A percentile compares a stretch with the other conserved stretches of the same genome.
Evolutionary conservation across 2,113 vertebrate species (phyloP).

Genomic region (Pseudois nayaur): DNA sequence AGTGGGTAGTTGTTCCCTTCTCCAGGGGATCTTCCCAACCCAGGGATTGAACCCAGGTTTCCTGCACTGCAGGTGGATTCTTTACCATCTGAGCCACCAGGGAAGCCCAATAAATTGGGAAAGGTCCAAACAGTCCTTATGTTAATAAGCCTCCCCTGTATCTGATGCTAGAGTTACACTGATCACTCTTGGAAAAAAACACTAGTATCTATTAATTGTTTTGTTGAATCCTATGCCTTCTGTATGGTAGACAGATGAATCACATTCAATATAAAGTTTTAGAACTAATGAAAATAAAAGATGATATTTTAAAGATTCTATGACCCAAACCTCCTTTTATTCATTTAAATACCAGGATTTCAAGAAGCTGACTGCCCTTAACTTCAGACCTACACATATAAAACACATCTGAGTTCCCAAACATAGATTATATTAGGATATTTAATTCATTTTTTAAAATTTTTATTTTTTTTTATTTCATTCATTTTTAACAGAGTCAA

Average conservation of each 20-base stretch:
- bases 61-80: not conserved
- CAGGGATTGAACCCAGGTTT: not conserved
- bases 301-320: conserved; percentile 64
- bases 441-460: not conserved
- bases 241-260: not conserved
- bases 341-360: conserved; percentile 70
- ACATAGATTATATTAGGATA: conserved; percentile 66
- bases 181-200: not conserved
- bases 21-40: not conserved
- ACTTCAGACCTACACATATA: conserved; percentile 69
- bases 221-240: not conserved
- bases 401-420: conserved; percentile 60
- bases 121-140: not conserved
- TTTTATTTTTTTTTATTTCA: not conserved
- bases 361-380: conserved; percentile 71
- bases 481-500: conserved; percentile 76
- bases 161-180: not conserved
- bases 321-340: conserved; percentile 50
- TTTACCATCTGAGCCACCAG: not conserved
- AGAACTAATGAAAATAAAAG: conserved; percentile 65
- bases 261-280: conserved; percentile 11
- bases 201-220: not conserved
- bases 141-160: not conserved
- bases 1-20: not conserved
- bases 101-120: not conserved